A percentile compares a stretch with the other conserved stretches of the same genome.
Conservation (phyloP, 2,888 invertebrate species). For the Ornithoptera priamus region DNA sequence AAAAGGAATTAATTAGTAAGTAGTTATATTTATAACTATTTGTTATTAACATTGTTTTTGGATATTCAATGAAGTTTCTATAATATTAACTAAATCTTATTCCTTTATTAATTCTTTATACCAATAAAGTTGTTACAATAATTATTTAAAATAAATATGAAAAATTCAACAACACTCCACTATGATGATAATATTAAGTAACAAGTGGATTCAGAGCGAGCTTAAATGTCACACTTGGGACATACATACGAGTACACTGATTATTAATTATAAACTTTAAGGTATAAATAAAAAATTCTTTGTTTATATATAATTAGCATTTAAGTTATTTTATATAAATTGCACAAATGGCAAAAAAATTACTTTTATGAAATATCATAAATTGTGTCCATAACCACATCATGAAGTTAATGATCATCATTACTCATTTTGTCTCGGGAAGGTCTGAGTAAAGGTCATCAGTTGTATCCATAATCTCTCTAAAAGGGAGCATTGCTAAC, state of each 20-base stretch:
- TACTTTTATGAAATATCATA: no score
- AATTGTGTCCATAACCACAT: neutral
- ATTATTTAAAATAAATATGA: neutral
- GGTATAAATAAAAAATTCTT: neutral
- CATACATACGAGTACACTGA: slow-evolving; percentile 81
- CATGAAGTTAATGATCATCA: slow-evolving; percentile 36
- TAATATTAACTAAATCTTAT: no score
- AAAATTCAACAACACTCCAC: slow-evolving; percentile 38
- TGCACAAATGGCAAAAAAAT: no score
- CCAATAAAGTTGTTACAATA: no score
- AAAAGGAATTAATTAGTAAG: no score
- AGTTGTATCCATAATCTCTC: slow-evolving; percentile 69
- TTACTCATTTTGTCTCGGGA: slow-evolving; percentile 83
- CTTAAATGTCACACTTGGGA: slow-evolving; percentile 87
- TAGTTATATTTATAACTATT: no score
- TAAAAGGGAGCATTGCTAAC: slow-evolving; percentile 82
- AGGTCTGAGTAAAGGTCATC: slow-evolving; percentile 87
- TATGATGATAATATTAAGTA: slow-evolving; percentile 54
- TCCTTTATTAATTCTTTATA: no score
- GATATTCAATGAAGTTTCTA: no score
- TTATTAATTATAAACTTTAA: slow-evolving; percentile 33
- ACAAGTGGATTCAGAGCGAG: slow-evolving; percentile 66
- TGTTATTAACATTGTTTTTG: no score
- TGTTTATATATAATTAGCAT: no score
- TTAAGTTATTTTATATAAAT: no score